Evolutionary conservation across 2,113 vertebrate genomes (phyloP), one percentile per base, ranked within the genome.

Genomic region (Erinaceus europaeus): DNA sequence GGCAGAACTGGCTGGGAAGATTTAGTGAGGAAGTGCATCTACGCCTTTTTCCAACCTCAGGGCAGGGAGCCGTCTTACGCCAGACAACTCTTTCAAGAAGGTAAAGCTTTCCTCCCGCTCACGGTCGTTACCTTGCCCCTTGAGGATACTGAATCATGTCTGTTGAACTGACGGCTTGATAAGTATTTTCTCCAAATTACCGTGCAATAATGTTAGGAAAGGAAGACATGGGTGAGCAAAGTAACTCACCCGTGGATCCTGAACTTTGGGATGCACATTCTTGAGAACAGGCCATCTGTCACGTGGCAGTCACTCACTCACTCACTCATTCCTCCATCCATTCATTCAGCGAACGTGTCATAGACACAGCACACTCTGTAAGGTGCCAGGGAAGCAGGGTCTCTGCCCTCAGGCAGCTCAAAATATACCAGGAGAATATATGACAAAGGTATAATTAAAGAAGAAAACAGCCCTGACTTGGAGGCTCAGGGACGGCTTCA

Each of bases 1-100:
- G 98, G 98, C 92, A 98, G 98, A 83, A 97, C 98, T 15, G 98
- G 99, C 95, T 99, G 99, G 98, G 98, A 99, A 96, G 98, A 99
- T 94, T 95, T 99, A 96, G 99, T 99, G 86, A 96, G 99, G 88
- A 99, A 99, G 94, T 99, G 99, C 97, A 99, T 99, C 97, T 99
- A 98, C 11, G 99, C 99, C 69, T 99, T 99, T 97, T 99, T 99
- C 97, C 99, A 99, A 97, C 98, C 98, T 4, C 99, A 99, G 97
- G 98, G 98, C 95, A 98, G 98, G 79, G 98, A 99, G 91, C 97
- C 98, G 29, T 99, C 98, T 79, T 98, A 98, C 9, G 99, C 99
- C 98, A 98, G 98, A 96, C 98, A 98, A 96, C 98, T 99, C 82
- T 98, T 99, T 95, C 98, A 99, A 80, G 98, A 99, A 97, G 99